phyloP scores from a whole-genome alignment of 2,888 invertebrate genomes.

The Mythimna pallens region DNA sequence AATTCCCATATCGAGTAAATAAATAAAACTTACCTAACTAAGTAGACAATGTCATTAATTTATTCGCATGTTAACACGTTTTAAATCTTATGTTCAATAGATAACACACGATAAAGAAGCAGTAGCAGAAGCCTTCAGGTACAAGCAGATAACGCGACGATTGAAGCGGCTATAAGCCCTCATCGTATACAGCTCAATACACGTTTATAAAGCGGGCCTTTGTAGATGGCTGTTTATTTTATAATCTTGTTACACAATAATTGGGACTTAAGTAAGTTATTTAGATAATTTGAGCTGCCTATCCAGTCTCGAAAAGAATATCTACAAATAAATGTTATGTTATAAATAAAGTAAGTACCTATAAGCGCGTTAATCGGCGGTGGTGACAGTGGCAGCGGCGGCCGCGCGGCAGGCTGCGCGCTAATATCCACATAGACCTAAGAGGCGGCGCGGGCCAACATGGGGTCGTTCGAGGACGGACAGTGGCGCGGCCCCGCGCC shows the following conservation, averaged over 20 bases:
- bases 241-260: constrained; percentile 8
- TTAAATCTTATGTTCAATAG: neutral
- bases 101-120: neutral
- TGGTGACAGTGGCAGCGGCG: constrained; percentile 85
- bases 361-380: constrained; percentile 86
- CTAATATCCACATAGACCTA: constrained; percentile 84
- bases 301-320: neutral
- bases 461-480: constrained; percentile 88
- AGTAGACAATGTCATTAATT: neutral
- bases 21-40: constrained; percentile 19
- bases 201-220: neutral
- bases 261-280: neutral
- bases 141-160: constrained; percentile 1
- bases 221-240: constrained; percentile 23
- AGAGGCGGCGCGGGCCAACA: constrained; percentile 87
- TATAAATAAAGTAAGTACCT: constrained; percentile 78
- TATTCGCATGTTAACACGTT: neutral
- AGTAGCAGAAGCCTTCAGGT: neutral
- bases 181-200: constrained; percentile 15
- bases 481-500: constrained; percentile 86
- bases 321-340: constrained; percentile 5
- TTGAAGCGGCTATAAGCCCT: constrained; percentile 7
- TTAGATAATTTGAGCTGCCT: neutral
- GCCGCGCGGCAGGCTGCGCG: constrained; percentile 82
- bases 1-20: neutral